Evolutionary conservation across 2,888 invertebrate genomes (phyloP).

Genomic region (Lasioglossum zephyrum): DNA sequence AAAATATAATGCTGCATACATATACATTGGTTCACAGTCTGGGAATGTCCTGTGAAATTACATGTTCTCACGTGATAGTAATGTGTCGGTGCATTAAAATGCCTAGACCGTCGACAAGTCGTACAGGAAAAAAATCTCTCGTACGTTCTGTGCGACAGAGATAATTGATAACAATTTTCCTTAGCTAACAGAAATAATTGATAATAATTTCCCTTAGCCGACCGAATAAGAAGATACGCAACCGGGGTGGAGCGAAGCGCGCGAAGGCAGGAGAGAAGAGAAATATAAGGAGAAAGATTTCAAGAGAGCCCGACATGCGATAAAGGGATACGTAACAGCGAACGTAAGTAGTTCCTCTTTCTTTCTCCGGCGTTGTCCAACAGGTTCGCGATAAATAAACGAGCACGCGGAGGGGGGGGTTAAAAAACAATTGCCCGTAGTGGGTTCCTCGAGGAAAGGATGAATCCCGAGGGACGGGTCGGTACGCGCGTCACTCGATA

Average conservation of each 20-base stretch:
- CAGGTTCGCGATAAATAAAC: constrained; percentile 1
- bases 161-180: neutral
- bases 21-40: too few relatives aligned
- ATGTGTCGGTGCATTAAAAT: too few relatives aligned
- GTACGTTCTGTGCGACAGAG: neutral
- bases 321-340: constrained; percentile 1
- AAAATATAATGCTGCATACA: too few relatives aligned
- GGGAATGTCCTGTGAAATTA: too few relatives aligned
- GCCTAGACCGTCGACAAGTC: too few relatives aligned
- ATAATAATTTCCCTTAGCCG: neutral
- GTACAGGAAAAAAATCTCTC: too few relatives aligned
- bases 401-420: neutral
- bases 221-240: neutral
- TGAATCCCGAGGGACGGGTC: constrained; percentile 3
- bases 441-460: neutral
- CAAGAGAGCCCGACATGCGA: neutral
- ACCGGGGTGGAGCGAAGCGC: neutral
- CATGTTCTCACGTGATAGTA: too few relatives aligned
- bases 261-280: neutral
- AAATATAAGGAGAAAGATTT: neutral
- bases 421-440: neutral
- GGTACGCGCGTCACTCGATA: neutral
- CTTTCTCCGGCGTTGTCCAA: neutral
- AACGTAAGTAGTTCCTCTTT: constrained; percentile 10
- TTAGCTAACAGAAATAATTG: neutral